Percentiles rank a stretch among this genome's conserved stretches.
phyloP scores from a whole-genome alignment of 2,113 vertebrate species.

The Astatotilapia flaviijosephi region DNA sequence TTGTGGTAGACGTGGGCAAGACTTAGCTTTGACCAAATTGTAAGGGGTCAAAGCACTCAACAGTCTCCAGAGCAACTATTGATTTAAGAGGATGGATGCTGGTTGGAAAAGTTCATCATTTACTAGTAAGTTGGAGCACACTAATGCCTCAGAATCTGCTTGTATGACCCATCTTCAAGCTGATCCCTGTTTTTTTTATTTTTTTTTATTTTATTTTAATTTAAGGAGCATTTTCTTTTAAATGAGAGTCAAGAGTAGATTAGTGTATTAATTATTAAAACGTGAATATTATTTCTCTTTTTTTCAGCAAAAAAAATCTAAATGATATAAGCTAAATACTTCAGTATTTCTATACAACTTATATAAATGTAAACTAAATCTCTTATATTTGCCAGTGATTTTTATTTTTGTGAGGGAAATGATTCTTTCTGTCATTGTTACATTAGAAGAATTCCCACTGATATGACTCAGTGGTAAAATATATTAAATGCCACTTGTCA shows the following conservation, averaged over 20 bases:
- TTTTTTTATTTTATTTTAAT: not conserved
- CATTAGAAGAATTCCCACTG: not conserved
- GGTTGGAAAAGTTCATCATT: conserved; percentile 67
- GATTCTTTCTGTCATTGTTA: not conserved
- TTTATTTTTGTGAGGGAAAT: not conserved
- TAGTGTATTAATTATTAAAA: not conserved
- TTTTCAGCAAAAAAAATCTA: not conserved
- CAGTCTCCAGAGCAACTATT: conserved; percentile 62
- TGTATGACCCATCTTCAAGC: not conserved
- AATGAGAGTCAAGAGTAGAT: not conserved
- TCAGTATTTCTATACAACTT: not conserved
- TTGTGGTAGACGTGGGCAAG: conserved; percentile 10
- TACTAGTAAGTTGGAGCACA: conserved; percentile 37
- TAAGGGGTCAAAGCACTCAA: conserved; percentile 33
- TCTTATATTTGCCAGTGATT: not conserved
- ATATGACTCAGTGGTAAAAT: not conserved
- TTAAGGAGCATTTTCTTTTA: not conserved
- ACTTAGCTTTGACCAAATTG: conserved; percentile 42
- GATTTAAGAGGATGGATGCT: conserved; percentile 48
- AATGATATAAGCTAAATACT: not conserved
- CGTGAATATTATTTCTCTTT: not conserved
- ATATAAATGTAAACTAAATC: not conserved
- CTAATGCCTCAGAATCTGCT: not conserved
- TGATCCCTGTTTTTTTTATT: not conserved
- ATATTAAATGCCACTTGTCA: conserved; percentile 9